Evolutionary conservation across 2,888 invertebrate genomes (phyloP).

Genomic region (Sphaerolaimus hirsutus): DNA sequence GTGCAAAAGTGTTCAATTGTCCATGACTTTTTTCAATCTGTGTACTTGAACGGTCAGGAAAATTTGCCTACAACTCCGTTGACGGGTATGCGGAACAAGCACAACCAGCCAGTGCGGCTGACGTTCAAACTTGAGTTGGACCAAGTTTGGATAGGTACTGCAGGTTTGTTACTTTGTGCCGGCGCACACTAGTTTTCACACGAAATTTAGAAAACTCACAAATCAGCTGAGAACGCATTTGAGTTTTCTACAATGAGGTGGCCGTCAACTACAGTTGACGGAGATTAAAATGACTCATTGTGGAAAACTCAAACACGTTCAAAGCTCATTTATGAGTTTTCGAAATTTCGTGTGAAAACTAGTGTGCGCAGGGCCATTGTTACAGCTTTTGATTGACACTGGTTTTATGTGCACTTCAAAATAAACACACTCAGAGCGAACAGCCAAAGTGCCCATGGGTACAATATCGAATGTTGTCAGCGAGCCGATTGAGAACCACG

Average conservation of each 20-base stretch:
- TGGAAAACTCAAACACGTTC: no score
- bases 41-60: conserved; percentile 29
- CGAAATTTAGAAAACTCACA: no score
- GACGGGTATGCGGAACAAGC: conserved; percentile 67
- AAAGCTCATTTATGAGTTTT: no score
- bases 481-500: conserved; percentile 63
- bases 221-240: no score
- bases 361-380: not conserved
- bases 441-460: conserved; percentile 67
- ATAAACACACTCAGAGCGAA: conserved; percentile 46
- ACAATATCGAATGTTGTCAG: conserved; percentile 54
- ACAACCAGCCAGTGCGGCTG: conserved; percentile 61
- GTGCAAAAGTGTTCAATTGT: conserved; percentile 7
- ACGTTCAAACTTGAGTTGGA: conserved; percentile 73
- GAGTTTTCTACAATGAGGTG: no score
- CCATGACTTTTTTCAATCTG: not conserved
- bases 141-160: conserved; percentile 70
- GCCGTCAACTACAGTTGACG: no score
- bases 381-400: not conserved
- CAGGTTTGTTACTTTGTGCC: conserved; percentile 31
- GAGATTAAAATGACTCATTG: no score
- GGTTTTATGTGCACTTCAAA: no score
- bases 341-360: no score
- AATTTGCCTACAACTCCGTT: conserved; percentile 53
- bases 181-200: no score